A percentile compares a stretch with the other conserved stretches of the same genome.
Conservation (phyloP, 2,888 invertebrate species). For the Cataglyphis albicans region DNA sequence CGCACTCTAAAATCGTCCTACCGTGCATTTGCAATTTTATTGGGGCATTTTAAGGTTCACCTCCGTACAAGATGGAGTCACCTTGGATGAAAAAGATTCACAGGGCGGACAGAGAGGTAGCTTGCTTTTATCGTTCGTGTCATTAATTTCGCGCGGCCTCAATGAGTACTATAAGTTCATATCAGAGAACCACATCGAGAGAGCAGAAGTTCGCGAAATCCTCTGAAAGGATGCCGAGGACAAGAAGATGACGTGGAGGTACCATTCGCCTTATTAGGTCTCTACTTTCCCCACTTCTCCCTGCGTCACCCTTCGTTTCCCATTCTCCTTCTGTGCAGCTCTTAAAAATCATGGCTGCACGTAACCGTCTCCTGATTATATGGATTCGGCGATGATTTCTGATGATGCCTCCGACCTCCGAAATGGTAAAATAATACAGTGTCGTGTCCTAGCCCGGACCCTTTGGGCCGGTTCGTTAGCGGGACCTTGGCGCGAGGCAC, state of each 20-base stretch:
- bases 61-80: conserved; percentile 64
- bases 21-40: conserved; percentile 63
- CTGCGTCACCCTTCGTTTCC: conserved; percentile 24
- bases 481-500: conserved; percentile 82
- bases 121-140: conserved; percentile 71
- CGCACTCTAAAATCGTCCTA: conserved; percentile 59
- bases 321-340: conserved; percentile 56
- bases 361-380: conserved; percentile 82
- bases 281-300: conserved; percentile 30
- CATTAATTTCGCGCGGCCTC: conserved; percentile 68
- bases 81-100: conserved; percentile 29
- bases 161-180: conserved; percentile 70
- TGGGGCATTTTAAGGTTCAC: conserved; percentile 62
- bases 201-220: conserved; percentile 33
- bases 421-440: conserved; percentile 84
- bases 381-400: conserved; percentile 84
- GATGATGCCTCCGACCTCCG: conserved; percentile 80
- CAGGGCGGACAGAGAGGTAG: conserved; percentile 16
- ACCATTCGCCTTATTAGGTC: conserved; percentile 75
- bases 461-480: conserved; percentile 83
- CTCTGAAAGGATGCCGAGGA: conserved; percentile 55
- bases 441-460: conserved; percentile 81
- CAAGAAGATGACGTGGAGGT: conserved; percentile 57
- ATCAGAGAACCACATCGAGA: conserved; percentile 55
- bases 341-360: conserved; percentile 80